A percentile compares a stretch with the other conserved stretches of the same genome.
Conservation (phyloP, 30 jellyfish, hydroid and myxozoan species). For the Rhopilema esculentum region DNA sequence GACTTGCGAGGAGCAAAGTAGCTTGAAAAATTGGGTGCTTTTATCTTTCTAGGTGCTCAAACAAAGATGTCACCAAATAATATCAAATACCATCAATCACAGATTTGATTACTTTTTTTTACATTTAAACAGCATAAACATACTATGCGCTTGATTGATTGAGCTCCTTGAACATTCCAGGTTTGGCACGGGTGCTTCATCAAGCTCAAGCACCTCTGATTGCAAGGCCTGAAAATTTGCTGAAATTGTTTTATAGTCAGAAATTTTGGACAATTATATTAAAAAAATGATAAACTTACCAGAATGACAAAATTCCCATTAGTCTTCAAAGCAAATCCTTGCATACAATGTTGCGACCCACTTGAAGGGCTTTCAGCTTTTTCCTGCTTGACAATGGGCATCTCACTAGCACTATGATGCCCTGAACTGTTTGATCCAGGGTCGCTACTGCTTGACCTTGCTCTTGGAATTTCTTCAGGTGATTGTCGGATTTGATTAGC, state of each 20-base stretch:
- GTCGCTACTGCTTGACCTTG: constrained; percentile 73
- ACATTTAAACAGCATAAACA: too few species aligned
- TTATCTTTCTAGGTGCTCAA: too few species aligned
- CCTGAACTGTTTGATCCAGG: constrained; percentile 49
- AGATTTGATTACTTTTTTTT: too few species aligned
- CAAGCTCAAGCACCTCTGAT: not conserved
- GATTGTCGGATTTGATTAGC: constrained; percentile 6
- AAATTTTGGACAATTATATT: not conserved
- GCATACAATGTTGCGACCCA: constrained; percentile 61
- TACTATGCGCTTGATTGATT: too few species aligned
- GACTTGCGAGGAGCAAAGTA: too few species aligned
- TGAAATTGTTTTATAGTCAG: not conserved
- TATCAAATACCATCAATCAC: too few species aligned
- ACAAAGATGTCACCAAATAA: too few species aligned
- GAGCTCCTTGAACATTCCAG: too few species aligned
- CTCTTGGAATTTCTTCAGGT: constrained; percentile 55
- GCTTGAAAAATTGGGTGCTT: too few species aligned
- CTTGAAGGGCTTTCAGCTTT: constrained; percentile 64
- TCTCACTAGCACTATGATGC: constrained; percentile 19
- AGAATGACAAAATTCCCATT: constrained; percentile 32
- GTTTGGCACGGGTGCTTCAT: too few species aligned
- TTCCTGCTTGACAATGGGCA: constrained; percentile 52
- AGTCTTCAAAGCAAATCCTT: constrained; percentile 54
- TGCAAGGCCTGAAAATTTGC: not conserved
- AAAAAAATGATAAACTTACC: constrained; percentile 31